Base-by-base conservation (phyloP, 2,888 invertebrate genomes). In the Artemia sinica region DNA sequence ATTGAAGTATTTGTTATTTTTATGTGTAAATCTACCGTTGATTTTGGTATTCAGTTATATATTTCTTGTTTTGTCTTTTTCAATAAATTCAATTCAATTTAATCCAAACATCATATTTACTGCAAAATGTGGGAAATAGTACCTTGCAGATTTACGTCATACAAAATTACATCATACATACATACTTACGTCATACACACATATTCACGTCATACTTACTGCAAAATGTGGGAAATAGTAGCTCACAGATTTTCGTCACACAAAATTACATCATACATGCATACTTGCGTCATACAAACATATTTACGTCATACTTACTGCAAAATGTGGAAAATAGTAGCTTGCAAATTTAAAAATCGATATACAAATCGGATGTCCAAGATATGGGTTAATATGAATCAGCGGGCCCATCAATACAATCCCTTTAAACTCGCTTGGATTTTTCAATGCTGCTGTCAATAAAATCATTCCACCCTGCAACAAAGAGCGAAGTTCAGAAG, bases 381-480 rank as follows among this genome's bases (percentile, higher is more conserved):
- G 67, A 10, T 71, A 70, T 11, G 75, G 73, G 71, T 75, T 74
- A 41, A 74, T 72, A 48, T 71, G 68, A n/a, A 79, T 74, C 51
- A 77, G 75, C 11, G 80, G 78, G 7, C 75, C 77, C 70, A 78
- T 76, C 10, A 79, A 73, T 7, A 79, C 74, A 48, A 78, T 73
- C 10, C 79, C 79, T 51, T 72, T 72, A 71, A 79, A 79, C 66
- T 75, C 74, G 1, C 74, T 72, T 8, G 78, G 77, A 66, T 74
- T 72, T 63, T 75, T 73, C 69, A 78, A 72, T 8, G 75, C 76
- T 48, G 76, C 72, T 58, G 75, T 72, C 13, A 79, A 73, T 3
- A 76, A 72, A 52, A 80, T 76, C 68, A 77, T 74, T 9, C 79
- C 80, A 66, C 80, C 80, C 79, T 70, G 13, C n/a, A 50, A 69